Conservation (phyloP, 1,140 invertebrate species). For the Probaryconus sp. region DNA sequence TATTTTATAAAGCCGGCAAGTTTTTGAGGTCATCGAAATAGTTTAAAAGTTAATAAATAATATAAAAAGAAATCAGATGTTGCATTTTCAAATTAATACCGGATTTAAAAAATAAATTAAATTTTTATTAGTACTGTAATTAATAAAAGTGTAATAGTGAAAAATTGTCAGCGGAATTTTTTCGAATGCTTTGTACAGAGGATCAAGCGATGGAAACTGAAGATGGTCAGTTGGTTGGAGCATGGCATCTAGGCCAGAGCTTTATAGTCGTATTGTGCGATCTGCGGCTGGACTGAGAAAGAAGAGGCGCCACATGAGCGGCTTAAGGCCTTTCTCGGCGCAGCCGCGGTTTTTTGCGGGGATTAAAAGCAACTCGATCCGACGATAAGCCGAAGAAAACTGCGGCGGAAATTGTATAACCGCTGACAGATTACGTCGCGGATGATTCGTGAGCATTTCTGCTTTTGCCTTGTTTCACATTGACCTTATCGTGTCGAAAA, state of each 20-base stretch:
- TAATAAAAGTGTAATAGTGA: too few species aligned
- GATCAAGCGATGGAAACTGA: conserved; percentile 53
- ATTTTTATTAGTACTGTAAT: too few species aligned
- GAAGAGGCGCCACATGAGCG: conserved; percentile 74
- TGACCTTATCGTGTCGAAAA: conserved; percentile 50
- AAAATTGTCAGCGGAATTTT: conserved; percentile 4
- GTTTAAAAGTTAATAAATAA: too few species aligned
- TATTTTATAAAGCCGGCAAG: too few species aligned
- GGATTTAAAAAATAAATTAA: too few species aligned
- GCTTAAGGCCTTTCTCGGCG: conserved; percentile 66
- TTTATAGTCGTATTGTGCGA: conserved; percentile 55
- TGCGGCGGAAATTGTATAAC: conserved; percentile 70
- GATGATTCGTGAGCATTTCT: conserved; percentile 59
- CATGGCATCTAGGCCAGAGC: conserved; percentile 46
- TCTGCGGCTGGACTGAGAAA: conserved; percentile 65
- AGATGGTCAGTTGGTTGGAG: conserved; percentile 61
- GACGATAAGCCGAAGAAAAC: conserved; percentile 75
- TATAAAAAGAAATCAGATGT: too few species aligned
- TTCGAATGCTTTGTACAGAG: conserved; percentile 31
- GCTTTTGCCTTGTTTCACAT: conserved; percentile 34
- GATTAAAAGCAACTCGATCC: conserved; percentile 77
- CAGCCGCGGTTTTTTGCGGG: conserved; percentile 70
- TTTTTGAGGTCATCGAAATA: too few species aligned
- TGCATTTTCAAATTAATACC: too few species aligned
- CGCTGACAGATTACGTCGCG: conserved; percentile 74